Percentiles rank a stretch among this genome's conserved stretches.
Evolutionary conservation across 2,888 invertebrate genomes (phyloP).

Genomic region (Mesorhabditis sp.): DNA sequence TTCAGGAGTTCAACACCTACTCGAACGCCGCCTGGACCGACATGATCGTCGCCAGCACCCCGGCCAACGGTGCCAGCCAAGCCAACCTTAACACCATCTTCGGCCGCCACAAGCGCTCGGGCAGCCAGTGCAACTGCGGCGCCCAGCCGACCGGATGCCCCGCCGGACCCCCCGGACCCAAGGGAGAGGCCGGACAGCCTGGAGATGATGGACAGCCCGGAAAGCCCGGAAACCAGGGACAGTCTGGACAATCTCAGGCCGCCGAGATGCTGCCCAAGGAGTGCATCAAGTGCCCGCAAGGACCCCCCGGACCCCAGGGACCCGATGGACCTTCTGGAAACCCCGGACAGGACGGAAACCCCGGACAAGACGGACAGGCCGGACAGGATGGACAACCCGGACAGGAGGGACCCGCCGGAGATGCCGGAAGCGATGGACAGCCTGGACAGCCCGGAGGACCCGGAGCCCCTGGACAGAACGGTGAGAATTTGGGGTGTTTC

Average conservation of each 20-base stretch:
- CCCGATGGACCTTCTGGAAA: conserved; percentile 25
- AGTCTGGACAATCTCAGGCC: conserved; percentile 12
- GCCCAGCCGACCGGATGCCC: conserved; percentile 26
- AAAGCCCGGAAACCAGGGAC: conserved; percentile 37
- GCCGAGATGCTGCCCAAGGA: conserved; percentile 28
- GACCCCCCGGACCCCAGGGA: conserved; percentile 40
- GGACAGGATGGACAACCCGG: conserved; percentile 16
- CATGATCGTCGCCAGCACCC: conserved; percentile 10
- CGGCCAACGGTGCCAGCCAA: neutral
- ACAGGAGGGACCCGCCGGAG: neutral
- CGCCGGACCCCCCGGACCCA: conserved; percentile 38
- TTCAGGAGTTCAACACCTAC: conserved; percentile 6
- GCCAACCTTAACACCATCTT: neutral
- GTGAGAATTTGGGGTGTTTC: conserved; percentile 15
- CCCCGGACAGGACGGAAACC: conserved; percentile 37
- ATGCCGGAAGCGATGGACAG: conserved; percentile 23
- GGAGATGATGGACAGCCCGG: conserved; percentile 43
- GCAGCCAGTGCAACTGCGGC: conserved; percentile 4
- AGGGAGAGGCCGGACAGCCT: conserved; percentile 36
- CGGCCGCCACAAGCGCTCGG: conserved; percentile 8
- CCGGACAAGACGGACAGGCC: conserved; percentile 36
- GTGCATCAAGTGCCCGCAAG: conserved; percentile 14
- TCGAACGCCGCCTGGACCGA: conserved; percentile 1
- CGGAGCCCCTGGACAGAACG: conserved; percentile 35
- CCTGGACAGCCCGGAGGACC: conserved; percentile 37